Base-by-base conservation (phyloP, 2,113 vertebrate genomes). In the Struthio camelus region DNA sequence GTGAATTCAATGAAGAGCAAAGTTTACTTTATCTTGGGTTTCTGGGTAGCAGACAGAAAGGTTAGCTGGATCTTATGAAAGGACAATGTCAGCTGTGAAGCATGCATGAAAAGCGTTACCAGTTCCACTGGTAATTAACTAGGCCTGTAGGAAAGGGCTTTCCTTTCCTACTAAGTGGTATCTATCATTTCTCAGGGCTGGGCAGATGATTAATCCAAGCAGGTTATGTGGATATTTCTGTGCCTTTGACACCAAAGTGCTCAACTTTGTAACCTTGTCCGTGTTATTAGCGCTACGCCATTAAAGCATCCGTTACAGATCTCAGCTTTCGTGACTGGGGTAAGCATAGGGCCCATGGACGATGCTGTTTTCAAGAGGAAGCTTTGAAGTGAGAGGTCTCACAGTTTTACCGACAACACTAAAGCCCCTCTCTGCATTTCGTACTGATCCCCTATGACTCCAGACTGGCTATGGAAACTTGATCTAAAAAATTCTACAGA, bases 11-110 rank as follows among this genome's bases (percentile, higher is more conserved):
- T 40, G 40, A 91, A 93, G 73, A 76, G 46, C 53, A 14, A 95
- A 80, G 64, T 97, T 97, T 96, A 90, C 83, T 96, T 93, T 96
- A 48, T 78, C 32, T 44, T 84, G 30, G 36, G 23, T 96, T 97
- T 96, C 81, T 92, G 67, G 93, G 80, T 34, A 71, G 71, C 71
- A 87, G 58, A 40, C 38, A 69, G 83, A 85, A 80, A 93, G 54
- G 27, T 61, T 36, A 76, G 44, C 23, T 69, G 40, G 4, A 24
- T 76, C 46, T 79, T 86, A 70, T 87, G 61, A 71, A 91, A 87
- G 72, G 84, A 80, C 46, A 48, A 12, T 75, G 65, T 93, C 50
- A 75, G 36, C 87, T 76, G 22, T 36, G 9, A 80, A 80, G 40
- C 71, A 34, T 44, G 46, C 40, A 27, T 81, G 25, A 38, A 38